Percentiles rank a stretch among this genome's conserved stretches.
These are phyloP conservation scores for Cylloceria caligata DNA, from an alignment of 2,888 invertebrate genomes.

Conservation along the genomic window DNA sequence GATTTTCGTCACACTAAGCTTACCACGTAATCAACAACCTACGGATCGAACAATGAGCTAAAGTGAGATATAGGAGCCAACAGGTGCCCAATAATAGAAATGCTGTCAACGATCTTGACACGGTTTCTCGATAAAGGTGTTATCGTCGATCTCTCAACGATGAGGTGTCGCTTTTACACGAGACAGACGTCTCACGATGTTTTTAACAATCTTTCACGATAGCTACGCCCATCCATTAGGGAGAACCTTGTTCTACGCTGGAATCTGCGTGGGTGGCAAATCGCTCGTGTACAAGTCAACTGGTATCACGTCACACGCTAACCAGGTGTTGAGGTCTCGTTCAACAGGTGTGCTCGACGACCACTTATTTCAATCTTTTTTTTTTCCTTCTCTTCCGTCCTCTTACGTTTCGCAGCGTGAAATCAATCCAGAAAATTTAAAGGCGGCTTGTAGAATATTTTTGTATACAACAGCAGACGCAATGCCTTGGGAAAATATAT, in stretches of 20 bases:
- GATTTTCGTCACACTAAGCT: not conserved
- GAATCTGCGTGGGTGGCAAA: constrained; percentile 47
- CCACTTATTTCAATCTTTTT: constrained; percentile 20
- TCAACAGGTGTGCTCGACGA: constrained; percentile 57
- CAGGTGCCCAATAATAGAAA: not conserved
- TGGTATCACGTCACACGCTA: constrained; percentile 52
- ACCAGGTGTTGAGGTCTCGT: constrained; percentile 55
- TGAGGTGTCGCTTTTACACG: not conserved
- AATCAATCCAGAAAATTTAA: constrained; percentile 39
- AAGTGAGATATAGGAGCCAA: not conserved
- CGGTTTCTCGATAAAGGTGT: not conserved
- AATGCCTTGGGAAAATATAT: not conserved
- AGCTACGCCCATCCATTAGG: not conserved
- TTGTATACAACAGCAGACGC: not conserved
- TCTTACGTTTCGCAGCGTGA: constrained; percentile 1
- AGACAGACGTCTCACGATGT: not conserved
- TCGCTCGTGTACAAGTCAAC: constrained; percentile 19
- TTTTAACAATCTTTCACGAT: constrained; percentile 1
- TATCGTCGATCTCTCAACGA: not conserved
- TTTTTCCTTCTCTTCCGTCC: not conserved
- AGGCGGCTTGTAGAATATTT: constrained; percentile 12
- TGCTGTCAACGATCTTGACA: not conserved
- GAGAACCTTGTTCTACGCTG: constrained; percentile 4
- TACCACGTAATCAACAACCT: not conserved
- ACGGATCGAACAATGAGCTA: not conserved